A percentile compares a stretch with the other conserved stretches of the same genome.
phyloP scores from a whole-genome alignment of 1,140 invertebrate species.

The Proales similis region DNA sequence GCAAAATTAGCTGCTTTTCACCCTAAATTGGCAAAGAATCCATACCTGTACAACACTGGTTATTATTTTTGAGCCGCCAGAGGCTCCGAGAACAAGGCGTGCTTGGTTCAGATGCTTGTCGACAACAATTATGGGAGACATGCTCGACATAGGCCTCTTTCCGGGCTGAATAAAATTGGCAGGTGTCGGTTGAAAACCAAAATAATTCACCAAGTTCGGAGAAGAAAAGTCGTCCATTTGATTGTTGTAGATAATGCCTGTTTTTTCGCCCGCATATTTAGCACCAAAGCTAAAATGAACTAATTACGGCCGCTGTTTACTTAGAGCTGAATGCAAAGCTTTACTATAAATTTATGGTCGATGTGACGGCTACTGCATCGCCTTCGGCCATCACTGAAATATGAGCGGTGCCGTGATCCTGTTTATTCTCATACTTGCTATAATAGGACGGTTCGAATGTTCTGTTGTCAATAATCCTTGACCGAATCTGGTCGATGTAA shows the following conservation, averaged over 20 bases:
- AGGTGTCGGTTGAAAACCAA: conserved; percentile 65
- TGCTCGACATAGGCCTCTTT: conserved; percentile 83
- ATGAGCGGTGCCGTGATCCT: conserved; percentile 60
- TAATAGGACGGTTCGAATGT: conserved; percentile 59
- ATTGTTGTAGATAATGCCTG: conserved; percentile 85
- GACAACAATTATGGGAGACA: conserved; percentile 74
- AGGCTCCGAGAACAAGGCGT: conserved; percentile 71
- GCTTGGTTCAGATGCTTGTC: conserved; percentile 57
- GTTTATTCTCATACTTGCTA: conserved; percentile 42
- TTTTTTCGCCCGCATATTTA: conserved; percentile 56
- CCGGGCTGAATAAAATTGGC: conserved; percentile 70
- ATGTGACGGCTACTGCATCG: conserved; percentile 86
- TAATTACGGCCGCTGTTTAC: not conserved
- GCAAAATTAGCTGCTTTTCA: conserved; percentile 1
- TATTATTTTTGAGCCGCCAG: conserved; percentile 85
- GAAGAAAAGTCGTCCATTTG: conserved; percentile 91
- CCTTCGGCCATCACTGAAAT: conserved; percentile 77
- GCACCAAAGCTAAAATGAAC: conserved; percentile 52
- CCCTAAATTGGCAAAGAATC: conserved; percentile 48
- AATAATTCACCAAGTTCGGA: conserved; percentile 66
- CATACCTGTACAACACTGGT: conserved; percentile 70
- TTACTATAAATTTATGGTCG: conserved; percentile 80
- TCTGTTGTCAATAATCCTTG: conserved; percentile 61
- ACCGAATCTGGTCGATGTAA: conserved; percentile 60
- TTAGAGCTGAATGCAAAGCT: not conserved